A percentile compares a stretch with the other conserved stretches of the same genome.
Conservation (phyloP, 1,140 invertebrate genomes). For the silkworm (Bombyx mori) region DNA sequence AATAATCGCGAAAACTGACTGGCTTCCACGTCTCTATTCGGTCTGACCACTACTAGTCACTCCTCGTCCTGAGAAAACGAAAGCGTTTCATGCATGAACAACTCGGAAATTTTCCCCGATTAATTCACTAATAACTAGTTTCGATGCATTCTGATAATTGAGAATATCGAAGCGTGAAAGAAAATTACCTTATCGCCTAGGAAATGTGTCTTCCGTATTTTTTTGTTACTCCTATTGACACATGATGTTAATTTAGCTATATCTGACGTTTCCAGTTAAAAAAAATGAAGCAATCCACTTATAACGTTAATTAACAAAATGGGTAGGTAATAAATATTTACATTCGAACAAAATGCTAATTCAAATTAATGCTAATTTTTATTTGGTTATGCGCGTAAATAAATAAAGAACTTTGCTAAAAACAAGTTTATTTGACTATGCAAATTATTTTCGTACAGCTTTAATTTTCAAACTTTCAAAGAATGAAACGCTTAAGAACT, state of each 20-base stretch:
- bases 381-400: no score
- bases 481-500: slow-evolving; percentile 51
- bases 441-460: slow-evolving; percentile 54
- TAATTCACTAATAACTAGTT: slow-evolving; percentile 45
- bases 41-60: slow-evolving; percentile 20
- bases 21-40: slow-evolving; percentile 16
- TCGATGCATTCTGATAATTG: slow-evolving; percentile 42
- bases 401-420: slow-evolving; percentile 13
- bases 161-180: slow-evolving; percentile 26
- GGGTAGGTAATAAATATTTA: no score
- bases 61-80: slow-evolving; percentile 58
- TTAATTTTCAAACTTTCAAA: slow-evolving; percentile 44
- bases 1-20: slow-evolving; percentile 13
- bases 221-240: not conserved
- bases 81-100: slow-evolving; percentile 57
- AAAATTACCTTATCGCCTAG: slow-evolving; percentile 29
- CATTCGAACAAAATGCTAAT: no score
- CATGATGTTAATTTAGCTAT: no score
- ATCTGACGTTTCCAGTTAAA: no score
- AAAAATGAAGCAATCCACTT: no score
- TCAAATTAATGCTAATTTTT: no score
- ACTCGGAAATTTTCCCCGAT: slow-evolving; percentile 50
- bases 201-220: slow-evolving; percentile 23
- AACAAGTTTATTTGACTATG: slow-evolving; percentile 67
- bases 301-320: no score